A percentile compares a stretch with the other conserved stretches of the same genome.
Evolutionary conservation across 2,113 vertebrate genomes (phyloP).

Genomic region (Trichechus manatus): DNA sequence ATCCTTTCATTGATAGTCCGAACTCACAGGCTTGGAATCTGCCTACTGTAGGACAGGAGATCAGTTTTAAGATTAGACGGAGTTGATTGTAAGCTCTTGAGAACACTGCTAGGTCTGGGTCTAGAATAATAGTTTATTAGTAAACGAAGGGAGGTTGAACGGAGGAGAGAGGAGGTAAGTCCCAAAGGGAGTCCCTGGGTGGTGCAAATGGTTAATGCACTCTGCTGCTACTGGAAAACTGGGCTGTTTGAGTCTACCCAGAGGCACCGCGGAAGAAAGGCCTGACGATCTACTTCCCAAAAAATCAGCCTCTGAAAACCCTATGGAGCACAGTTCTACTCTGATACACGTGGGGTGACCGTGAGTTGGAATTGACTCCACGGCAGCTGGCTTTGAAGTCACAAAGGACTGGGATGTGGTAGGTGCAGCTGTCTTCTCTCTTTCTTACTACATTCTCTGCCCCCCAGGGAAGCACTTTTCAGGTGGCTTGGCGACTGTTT

Average conservation of each 20-base stretch:
- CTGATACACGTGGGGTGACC: neutral
- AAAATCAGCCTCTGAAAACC: no score
- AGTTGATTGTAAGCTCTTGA: neutral
- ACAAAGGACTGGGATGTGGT: neutral
- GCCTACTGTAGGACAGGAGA: neutral
- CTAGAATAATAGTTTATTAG: neutral
- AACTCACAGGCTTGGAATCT: neutral
- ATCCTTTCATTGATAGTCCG: neutral
- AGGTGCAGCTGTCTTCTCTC: neutral
- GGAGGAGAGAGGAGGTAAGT: neutral
- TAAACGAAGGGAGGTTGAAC: neutral
- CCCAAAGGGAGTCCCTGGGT: neutral
- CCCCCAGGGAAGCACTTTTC: neutral
- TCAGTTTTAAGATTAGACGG: neutral
- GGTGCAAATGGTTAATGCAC: neutral
- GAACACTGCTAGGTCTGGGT: neutral
- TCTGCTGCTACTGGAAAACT: neutral
- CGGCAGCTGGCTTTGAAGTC: neutral
- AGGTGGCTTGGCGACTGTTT: neutral
- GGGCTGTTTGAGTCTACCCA: no score
- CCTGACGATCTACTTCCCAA: no score
- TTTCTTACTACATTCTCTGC: neutral
- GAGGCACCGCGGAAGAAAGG: no score
- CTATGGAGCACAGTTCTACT: neutral
- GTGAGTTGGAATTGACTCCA: neutral